These are phyloP conservation scores for Bombus sylvicola DNA, from an alignment of 1,140 invertebrate species.

Conservation along the genomic window DNA sequence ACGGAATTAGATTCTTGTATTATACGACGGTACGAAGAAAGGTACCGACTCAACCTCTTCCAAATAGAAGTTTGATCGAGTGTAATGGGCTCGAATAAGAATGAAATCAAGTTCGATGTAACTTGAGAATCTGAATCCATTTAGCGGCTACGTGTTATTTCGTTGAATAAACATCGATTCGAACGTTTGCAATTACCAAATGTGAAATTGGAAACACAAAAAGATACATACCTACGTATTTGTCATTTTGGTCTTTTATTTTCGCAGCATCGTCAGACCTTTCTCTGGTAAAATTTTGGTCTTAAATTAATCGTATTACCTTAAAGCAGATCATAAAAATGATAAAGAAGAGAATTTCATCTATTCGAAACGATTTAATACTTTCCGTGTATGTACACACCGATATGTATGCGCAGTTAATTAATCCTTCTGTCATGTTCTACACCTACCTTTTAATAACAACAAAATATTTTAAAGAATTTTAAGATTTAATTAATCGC, in stretches of 20 bases:
- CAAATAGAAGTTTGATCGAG: constrained; percentile 32
- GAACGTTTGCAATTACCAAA: background rate
- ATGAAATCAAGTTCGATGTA: constrained; percentile 18
- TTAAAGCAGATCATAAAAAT: no score
- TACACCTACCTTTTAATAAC: background rate
- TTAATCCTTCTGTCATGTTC: background rate
- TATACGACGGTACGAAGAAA: constrained; percentile 5
- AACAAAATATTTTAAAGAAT: background rate
- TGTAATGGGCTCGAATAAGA: constrained; percentile 7
- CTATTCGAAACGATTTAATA: no score
- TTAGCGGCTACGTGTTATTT: background rate
- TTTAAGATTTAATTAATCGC: background rate
- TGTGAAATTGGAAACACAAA: background rate
- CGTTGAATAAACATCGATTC: background rate
- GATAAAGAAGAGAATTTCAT: no score
- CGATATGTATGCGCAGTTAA: background rate
- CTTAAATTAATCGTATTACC: no score
- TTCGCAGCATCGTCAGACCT: no score
- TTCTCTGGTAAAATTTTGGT: no score
- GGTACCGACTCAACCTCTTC: background rate
- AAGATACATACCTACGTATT: no score
- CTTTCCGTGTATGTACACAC: no score
- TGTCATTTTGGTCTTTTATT: no score
- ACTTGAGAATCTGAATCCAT: constrained; percentile 3
- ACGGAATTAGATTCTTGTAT: constrained; percentile 34